Evolutionary conservation across 2,797 vertebrate species (phyloP).

Genomic region (Chloroceryle inda): DNA sequence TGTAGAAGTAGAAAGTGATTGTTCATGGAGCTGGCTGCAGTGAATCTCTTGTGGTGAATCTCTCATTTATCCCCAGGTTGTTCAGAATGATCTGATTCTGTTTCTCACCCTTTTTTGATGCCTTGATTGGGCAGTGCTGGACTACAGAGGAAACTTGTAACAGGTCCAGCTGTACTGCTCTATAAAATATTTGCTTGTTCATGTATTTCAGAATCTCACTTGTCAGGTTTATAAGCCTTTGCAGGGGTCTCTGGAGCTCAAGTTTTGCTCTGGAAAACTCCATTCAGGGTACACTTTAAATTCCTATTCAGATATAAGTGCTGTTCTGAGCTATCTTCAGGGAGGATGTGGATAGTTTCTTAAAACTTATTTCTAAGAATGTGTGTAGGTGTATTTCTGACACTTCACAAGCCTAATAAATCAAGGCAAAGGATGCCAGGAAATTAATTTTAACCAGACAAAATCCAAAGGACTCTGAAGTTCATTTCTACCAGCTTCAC

Average conservation of each 20-base stretch:
- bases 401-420: background rate
- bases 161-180: background rate
- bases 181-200: background rate
- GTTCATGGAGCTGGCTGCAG: background rate
- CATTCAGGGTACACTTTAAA: background rate
- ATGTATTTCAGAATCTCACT: background rate
- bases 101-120: background rate
- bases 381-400: conserved; percentile 25
- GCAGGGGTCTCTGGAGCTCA: background rate
- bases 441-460: conserved; percentile 11
- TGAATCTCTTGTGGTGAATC: background rate
- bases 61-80: background rate
- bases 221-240: background rate
- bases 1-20: background rate
- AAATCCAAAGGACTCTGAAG: background rate
- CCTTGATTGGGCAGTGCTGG: background rate
- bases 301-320: background rate
- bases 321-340: background rate
- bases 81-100: background rate
- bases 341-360: background rate
- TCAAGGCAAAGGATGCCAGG: background rate
- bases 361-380: background rate
- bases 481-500: background rate
- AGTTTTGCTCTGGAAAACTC: background rate
- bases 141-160: background rate